A percentile compares a stretch with the other conserved stretches of the same genome.
These are phyloP conservation scores for Vulpes vulpes DNA, from an alignment of 2,113 vertebrate genomes.

Conservation along the genomic window DNA sequence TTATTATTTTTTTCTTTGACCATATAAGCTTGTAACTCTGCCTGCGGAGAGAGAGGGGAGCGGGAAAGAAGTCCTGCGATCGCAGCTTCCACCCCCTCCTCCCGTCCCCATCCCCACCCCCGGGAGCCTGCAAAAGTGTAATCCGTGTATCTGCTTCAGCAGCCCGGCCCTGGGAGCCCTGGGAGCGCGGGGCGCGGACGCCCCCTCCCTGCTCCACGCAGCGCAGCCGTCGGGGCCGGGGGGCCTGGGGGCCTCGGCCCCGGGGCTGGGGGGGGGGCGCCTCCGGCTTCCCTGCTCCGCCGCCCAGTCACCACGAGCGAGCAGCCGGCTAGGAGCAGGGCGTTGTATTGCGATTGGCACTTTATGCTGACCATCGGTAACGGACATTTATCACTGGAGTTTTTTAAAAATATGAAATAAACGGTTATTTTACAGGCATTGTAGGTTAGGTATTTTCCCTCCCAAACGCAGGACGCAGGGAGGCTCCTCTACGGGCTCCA, in stretches of 20 bases:
- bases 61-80: conserved; percentile 26
- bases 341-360: conserved; percentile 97
- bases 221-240: accelerated
- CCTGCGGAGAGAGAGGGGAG: conserved; percentile 79
- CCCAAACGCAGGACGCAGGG: not conserved
- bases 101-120: conserved; percentile 12
- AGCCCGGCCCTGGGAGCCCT: not conserved
- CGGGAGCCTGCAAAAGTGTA: conserved; percentile 85
- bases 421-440: conserved; percentile 96
- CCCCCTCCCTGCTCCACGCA: not conserved
- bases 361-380: conserved; percentile 98
- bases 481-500: not conserved
- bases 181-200: accelerated
- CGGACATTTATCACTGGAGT: conserved; percentile 99
- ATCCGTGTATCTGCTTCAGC: conserved; percentile 79
- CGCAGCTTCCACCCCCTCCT: not conserved
- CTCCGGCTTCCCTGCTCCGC: conserved; percentile 73
- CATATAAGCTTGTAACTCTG: conserved; percentile 88
- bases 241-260: not conserved
- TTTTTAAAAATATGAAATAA: conserved; percentile 94
- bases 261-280: conserved; percentile 25
- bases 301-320: conserved; percentile 36
- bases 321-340: conserved; percentile 91
- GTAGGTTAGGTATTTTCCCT: conserved; percentile 45
- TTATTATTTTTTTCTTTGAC: conserved; percentile 78